Base-by-base conservation (phyloP, 2,797 vertebrate species). In the Triplophysa yarkandensis region DNA sequence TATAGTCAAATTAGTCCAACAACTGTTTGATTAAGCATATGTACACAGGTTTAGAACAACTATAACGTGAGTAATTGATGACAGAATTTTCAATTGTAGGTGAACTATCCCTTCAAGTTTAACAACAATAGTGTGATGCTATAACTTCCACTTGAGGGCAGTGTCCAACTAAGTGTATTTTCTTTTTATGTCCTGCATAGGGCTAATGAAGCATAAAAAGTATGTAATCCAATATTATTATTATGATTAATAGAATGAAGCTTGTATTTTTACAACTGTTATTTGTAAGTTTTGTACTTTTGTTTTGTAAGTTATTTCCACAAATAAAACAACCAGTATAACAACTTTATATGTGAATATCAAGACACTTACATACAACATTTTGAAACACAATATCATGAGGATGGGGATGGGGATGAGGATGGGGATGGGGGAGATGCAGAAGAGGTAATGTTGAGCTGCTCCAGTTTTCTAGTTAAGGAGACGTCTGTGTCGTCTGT, bases 391-490 rank as follows among this genome's bases (percentile, higher is more conserved):
- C 21, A 39, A 32, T 1, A 16, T 44, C 80, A 78, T 1, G 66
- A 68, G 58, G 65, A 4, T 69, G n/a, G n/a, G n/a, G n/a, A n/a
- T n/a, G n/a, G n/a, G n/a, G n/a, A n/a, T n/a, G n/a, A n/a, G n/a
- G n/a, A 78, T 1, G 66, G 65, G 58, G 65, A 4, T 69, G 70
- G 34, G 27, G 79, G 65, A 73, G 30, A 77, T 23, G 74, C 57
- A 11, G 87, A 83, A 30, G 85, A 71, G 1, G 92, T 89, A 76
- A 95, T 90, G 80, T 90, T 89, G 41, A 95, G 91, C 81, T 94
- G 89, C 80, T 93, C 87, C 27, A 94, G 87, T 83, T 92, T 93
- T 79, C 95, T 89, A 70, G 88, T 89, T 68, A 95, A 82, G 3
- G 88, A 89, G 3, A 83, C 85, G 3, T 87, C 87, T 66, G 88